Base-by-base conservation (phyloP, 2,888 invertebrate species). In the Galeruca laticollis region DNA sequence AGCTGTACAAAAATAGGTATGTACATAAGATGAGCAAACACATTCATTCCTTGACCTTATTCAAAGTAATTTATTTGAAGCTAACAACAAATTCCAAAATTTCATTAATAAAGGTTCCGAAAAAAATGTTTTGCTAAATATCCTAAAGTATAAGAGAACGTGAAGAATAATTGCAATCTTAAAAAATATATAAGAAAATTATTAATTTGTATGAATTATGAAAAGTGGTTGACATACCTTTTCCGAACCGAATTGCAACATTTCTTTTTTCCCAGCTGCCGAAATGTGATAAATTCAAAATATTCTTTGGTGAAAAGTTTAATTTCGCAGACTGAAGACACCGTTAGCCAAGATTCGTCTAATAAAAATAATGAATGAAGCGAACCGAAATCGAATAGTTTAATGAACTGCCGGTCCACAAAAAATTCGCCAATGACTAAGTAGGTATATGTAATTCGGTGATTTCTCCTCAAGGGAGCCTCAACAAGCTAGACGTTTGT, bases 341-440 rank as follows among this genome's bases (percentile, higher is more conserved):
- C 69, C 68, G 74, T 74, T 75, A 73, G 43, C 70, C 69, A 69
- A 73, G 73, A 74, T 70, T 68, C 51, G 62, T 66, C 68, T 68
- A 68, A 75, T 69, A 75, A 72, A 73, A 75, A 72, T 74, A 72
- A 73, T 73, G 74, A 74, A 74, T 75, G 74, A 70, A 75, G 59
- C 70, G 66, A 66, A 69, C 73, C 69, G 76, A 77, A 79, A 80
- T 79, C 79, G 73, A 76, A 79, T 76, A 76, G 79, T 80, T 81
- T 79, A 80, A 76, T 78, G 78, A 78, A 78, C 80, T 76, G 61
- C 76, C 77, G 67, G 73, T 77, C 77, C 76, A 79, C 78, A 78
- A 76, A 81, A 83, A 82, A 82, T 80, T 81, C 79, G 80, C 82
- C 81, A 83, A 83, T 82, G 80, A 81, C 80, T 66, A 66, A 66